Conservation (phyloP, 2,888 invertebrate species). For the Ochlodes sylvanus region DNA sequence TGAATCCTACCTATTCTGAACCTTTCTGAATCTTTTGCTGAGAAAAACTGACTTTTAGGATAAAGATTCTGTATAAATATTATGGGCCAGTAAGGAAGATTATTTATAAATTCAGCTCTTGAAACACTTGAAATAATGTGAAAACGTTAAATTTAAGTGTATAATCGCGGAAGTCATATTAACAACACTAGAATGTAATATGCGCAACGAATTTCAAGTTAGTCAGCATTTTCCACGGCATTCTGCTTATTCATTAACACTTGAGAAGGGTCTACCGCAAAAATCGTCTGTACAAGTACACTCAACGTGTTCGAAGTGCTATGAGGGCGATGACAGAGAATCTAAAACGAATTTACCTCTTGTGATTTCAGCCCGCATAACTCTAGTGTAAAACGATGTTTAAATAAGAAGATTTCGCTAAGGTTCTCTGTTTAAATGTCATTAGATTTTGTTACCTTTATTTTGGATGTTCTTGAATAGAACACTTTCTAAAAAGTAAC, state of each 20-base stretch:
- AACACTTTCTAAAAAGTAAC: not conserved
- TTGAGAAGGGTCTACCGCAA: slow-evolving; percentile 33
- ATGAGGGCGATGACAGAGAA: slow-evolving; percentile 21
- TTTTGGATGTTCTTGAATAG: not conserved
- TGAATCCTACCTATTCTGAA: too few relatives aligned
- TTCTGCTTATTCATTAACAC: slow-evolving; percentile 33
- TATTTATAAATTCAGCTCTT: too few relatives aligned
- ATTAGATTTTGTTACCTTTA: not conserved
- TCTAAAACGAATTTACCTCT: slow-evolving; percentile 15
- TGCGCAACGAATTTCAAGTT: slow-evolving; percentile 26
- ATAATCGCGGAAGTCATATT: not conserved
- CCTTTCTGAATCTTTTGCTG: too few relatives aligned
- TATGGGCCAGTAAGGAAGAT: too few relatives aligned
- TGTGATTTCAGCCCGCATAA: slow-evolving; percentile 32
- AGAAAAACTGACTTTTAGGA: too few relatives aligned
- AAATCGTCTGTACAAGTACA: slow-evolving; percentile 25
- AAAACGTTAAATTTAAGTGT: too few relatives aligned
- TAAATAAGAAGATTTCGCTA: slow-evolving; percentile 10
- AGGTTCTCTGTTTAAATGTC: slow-evolving; percentile 15
- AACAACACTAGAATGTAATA: slow-evolving; percentile 4
- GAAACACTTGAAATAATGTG: too few relatives aligned
- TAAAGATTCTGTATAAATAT: too few relatives aligned
- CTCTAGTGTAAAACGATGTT: slow-evolving; percentile 20
- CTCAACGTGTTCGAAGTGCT: slow-evolving; percentile 27
- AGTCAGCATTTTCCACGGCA: slow-evolving; percentile 31